phyloP scores from a whole-genome alignment of 2,888 invertebrate genomes.

The Plagodis dolabraria region DNA sequence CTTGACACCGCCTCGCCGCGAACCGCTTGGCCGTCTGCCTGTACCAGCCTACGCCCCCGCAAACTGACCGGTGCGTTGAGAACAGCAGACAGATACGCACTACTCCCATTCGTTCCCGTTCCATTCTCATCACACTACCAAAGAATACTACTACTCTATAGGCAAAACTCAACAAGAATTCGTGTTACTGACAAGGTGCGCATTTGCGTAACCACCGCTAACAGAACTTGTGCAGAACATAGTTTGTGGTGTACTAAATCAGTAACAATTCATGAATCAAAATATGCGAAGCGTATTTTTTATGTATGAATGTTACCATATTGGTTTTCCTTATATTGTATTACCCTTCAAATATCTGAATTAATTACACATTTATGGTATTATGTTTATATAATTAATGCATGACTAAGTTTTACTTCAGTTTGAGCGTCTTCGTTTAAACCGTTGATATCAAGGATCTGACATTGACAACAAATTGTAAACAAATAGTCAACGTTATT shows the following conservation, averaged over 20 bases:
- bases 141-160: background rate
- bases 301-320: background rate
- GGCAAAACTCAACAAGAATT: constrained; percentile 7
- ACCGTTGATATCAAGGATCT: too few relatives aligned
- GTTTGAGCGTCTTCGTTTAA: too few relatives aligned
- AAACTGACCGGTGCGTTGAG: constrained; percentile 40
- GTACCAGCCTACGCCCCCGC: constrained; percentile 41
- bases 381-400: too few relatives aligned
- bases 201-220: constrained; percentile 1
- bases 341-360: too few relatives aligned
- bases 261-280: background rate
- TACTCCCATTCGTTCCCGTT: constrained; percentile 4
- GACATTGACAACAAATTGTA: too few relatives aligned
- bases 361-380: too few relatives aligned
- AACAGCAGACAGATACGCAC: constrained; percentile 46
- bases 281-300: background rate
- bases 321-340: too few relatives aligned
- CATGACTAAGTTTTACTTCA: too few relatives aligned
- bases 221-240: background rate
- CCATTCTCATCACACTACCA: background rate
- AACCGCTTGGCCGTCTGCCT: constrained; percentile 60
- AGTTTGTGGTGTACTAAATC: background rate
- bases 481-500: too few relatives aligned
- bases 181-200: background rate
- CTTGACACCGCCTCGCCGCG: constrained; percentile 43